These are phyloP conservation scores for Epizoanthus fatuus DNA, from an alignment of 92 coral and sea anemone species.

Conservation along the genomic window DNA sequence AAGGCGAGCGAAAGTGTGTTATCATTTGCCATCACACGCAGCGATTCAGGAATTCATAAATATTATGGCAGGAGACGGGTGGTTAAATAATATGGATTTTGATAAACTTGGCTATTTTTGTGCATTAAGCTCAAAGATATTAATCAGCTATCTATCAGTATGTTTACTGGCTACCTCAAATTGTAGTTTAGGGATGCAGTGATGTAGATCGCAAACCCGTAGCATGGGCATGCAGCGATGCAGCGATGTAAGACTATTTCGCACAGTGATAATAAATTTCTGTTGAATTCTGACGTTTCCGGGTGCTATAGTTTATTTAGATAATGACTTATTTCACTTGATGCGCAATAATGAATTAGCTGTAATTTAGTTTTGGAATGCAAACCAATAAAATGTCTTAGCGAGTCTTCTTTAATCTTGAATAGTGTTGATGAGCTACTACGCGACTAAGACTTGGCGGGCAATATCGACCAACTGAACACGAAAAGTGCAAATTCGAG, in stretches of 20 bases:
- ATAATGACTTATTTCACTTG: slow-evolving; percentile 69
- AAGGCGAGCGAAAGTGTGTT: slow-evolving; percentile 31
- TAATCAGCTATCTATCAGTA: slow-evolving; percentile 61
- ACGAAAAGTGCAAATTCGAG: slow-evolving; percentile 27
- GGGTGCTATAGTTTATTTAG: slow-evolving; percentile 58
- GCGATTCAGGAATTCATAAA: slow-evolving; percentile 79
- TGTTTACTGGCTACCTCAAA: background rate
- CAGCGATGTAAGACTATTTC: slow-evolving; percentile 20
- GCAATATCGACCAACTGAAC: background rate
- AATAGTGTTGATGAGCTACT: background rate
- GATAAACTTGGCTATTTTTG: slow-evolving; percentile 72
- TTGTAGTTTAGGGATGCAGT: background rate
- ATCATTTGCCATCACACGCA: slow-evolving; percentile 59
- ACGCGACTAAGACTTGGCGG: background rate
- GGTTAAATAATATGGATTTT: slow-evolving; percentile 60
- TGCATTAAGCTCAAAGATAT: slow-evolving; percentile 63
- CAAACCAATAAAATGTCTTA: slow-evolving; percentile 48
- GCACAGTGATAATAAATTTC: slow-evolving; percentile 43
- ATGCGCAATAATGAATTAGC: slow-evolving; percentile 68
- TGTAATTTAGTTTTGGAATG: slow-evolving; percentile 77
- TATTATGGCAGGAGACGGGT: slow-evolving; percentile 57
- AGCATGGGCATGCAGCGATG: background rate
- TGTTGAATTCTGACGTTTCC: slow-evolving; percentile 68
- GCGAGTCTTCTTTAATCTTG: slow-evolving; percentile 14
- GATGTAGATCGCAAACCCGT: background rate